phyloP scores from a whole-genome alignment of 2,113 vertebrate species.

The Tragelaphus imberbis region DNA sequence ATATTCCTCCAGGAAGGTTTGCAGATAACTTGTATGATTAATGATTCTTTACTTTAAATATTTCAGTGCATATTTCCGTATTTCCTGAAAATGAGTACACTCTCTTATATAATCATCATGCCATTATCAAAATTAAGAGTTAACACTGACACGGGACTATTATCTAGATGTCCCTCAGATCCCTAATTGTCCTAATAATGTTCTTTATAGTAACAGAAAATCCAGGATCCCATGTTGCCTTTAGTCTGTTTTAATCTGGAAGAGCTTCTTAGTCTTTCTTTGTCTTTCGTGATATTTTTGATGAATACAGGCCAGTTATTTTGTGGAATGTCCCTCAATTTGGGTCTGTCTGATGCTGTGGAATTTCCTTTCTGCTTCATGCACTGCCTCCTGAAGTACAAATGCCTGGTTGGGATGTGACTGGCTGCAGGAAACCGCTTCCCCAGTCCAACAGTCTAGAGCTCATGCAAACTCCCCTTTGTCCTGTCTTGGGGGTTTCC shows the following conservation, averaged over 20 bases:
- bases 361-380: conserved; percentile 45
- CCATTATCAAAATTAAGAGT: neutral
- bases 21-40: neutral
- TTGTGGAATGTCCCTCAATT: conserved; percentile 43
- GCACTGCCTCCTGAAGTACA: neutral
- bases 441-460: neutral
- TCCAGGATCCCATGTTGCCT: neutral
- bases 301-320: conserved; percentile 35
- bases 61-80: neutral
- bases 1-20: neutral
- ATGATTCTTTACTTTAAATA: neutral
- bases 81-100: conserved; percentile 1
- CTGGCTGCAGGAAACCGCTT: neutral
- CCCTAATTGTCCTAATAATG: neutral
- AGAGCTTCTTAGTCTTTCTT: conserved; percentile 37
- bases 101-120: neutral
- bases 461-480: neutral
- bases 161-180: neutral
- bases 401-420: neutral
- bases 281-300: conserved; percentile 43
- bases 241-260: conserved; percentile 30
- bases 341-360: conserved; percentile 25
- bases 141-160: neutral
- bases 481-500: neutral
- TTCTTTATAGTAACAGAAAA: conserved; percentile 26